Base-by-base conservation (phyloP, 1,140 invertebrate species). In the Lepeophtheirus salmonis region DNA sequence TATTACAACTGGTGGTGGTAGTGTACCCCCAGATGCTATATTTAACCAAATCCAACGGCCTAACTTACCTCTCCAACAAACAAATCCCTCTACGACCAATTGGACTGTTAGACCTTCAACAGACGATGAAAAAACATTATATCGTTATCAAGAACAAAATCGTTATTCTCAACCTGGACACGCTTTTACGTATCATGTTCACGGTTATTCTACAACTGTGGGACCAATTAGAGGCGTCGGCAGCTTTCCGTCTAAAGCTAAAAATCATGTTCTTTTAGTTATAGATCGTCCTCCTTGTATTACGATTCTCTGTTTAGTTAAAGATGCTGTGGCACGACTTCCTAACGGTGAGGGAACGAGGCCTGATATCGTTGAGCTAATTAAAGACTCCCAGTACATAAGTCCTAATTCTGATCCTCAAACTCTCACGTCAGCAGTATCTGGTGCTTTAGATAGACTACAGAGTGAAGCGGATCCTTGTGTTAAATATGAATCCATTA, bases 271-370 rank as follows among this genome's bases (percentile, higher is more conserved):
- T 1, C 75, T 94, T 53, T 74, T 95, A 54, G 80, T 82, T 0
- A 79, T 82, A 2, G 83, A 86, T 68, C 73, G 90, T 49, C 90
- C 90, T 21, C 84, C 89, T 60, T 91, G 83, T 71, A 89, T 92
- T 12, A 89, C 88, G 3, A 89, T 94, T 67, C 71, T 91, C 4
- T 85, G 88, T 13, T 73, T 95, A 30, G 88, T 96, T 10, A 74
- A 89, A 48, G 90, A 96, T 75, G 87, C 90, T 2, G 86, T 89
- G 0, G 89, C 91, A 0, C 73, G 91, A 50, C 73, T 96, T 60
- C 90, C 91, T 0, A 94, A 89, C 71, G 89, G 90, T 0, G 87
- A 95, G 74, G 90, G 91, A 20, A 91, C 89, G 0, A 72, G 89
- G 22, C 80, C 83, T 2, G 89, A 95, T 66, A 90, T 95, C 64